These are phyloP conservation scores for Candoia aspera DNA, from an alignment of 2,113 vertebrate species.

Conservation along the genomic window DNA sequence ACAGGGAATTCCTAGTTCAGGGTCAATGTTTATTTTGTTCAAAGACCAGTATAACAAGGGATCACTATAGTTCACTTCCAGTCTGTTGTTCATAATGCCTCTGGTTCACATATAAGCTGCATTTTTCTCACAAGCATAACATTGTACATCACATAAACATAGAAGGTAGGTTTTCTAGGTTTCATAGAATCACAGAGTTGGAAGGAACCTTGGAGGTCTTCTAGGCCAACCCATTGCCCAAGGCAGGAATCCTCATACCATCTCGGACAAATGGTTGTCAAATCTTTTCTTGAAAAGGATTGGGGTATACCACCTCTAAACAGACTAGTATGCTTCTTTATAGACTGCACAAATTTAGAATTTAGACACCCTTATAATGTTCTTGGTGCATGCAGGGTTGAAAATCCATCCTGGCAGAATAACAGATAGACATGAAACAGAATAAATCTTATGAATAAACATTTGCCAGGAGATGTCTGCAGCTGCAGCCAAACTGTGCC, in stretches of 20 bases:
- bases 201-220: too few species aligned
- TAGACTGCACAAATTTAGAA: neutral
- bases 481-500: slow-evolving; percentile 66
- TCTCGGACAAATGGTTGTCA: too few species aligned
- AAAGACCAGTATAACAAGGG: neutral
- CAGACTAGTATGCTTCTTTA: neutral
- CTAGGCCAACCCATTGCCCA: too few species aligned
- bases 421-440: slow-evolving; percentile 61
- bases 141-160: neutral
- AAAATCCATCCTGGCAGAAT: slow-evolving; percentile 55
- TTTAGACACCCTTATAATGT: neutral
- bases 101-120: neutral
- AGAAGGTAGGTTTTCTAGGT: neutral
- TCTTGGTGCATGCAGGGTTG: neutral
- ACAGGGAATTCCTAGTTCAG: neutral
- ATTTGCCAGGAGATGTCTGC: slow-evolving; percentile 64
- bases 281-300: neutral
- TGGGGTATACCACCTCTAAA: neutral
- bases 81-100: neutral
- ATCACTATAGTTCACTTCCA: neutral
- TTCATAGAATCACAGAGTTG: too few species aligned
- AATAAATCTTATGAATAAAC: slow-evolving; percentile 61
- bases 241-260: too few species aligned
- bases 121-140: neutral
- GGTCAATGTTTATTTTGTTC: neutral